These are phyloP conservation scores for Mastacembelus armatus DNA, from an alignment of 2,797 vertebrate genomes.

Conservation along the genomic window DNA sequence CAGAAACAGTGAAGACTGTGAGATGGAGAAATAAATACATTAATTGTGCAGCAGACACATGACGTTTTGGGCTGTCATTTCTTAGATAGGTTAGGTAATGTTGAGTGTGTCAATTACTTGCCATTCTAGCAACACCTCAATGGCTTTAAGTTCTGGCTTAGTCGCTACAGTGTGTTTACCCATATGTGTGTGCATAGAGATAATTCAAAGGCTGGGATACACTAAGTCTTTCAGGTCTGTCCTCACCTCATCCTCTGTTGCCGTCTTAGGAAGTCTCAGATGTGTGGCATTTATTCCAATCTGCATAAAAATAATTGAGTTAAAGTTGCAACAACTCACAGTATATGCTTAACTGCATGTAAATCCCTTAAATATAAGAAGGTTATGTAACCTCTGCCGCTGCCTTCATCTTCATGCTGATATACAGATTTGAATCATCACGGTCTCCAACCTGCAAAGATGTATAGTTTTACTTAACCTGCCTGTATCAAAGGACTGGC, in stretches of 20 bases:
- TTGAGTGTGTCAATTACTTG: too few relatives aligned
- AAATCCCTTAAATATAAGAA: background rate
- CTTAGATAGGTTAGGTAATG: too few relatives aligned
- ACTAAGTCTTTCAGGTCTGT: background rate
- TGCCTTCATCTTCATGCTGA: constrained; percentile 97
- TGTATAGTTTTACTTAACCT: constrained; percentile 7
- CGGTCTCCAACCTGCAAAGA: constrained; percentile 92
- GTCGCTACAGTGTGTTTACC: too few relatives aligned
- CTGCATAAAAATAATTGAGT: constrained; percentile 74
- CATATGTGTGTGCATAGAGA: background rate
- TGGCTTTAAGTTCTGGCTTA: too few relatives aligned
- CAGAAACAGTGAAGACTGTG: too few relatives aligned
- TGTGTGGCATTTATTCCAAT: constrained; percentile 95
- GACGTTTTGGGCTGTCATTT: too few relatives aligned
- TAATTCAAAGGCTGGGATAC: background rate
- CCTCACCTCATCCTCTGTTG: constrained; percentile 93
- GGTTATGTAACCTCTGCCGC: constrained; percentile 90
- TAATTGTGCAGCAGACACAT: too few relatives aligned
- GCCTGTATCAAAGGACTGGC: background rate
- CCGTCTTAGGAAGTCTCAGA: constrained; percentile 90
- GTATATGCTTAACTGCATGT: too few relatives aligned
- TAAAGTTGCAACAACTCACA: background rate
- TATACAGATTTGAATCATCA: constrained; percentile 97
- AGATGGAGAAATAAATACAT: too few relatives aligned
- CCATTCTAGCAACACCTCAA: too few relatives aligned